Base-by-base conservation (phyloP, 2,888 invertebrate species). In the Ormyrus pomaceus region DNA sequence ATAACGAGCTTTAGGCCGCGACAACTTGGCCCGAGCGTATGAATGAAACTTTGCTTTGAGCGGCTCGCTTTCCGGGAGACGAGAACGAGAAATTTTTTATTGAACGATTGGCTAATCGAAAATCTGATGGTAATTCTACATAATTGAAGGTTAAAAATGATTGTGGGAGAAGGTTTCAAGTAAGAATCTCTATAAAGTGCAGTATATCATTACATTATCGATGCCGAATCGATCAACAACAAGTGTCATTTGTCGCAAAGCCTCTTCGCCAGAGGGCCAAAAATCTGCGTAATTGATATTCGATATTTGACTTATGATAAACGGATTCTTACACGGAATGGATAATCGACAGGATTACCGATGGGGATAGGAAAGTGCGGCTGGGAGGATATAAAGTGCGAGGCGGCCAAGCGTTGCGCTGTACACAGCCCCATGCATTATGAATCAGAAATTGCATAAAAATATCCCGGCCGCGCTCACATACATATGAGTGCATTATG, bases 401-500 rank as follows among this genome's bases (percentile, higher is more conserved):
- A 46, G 61, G 51, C 0, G 53, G 8, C 4, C 10, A 46, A 8
- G 3, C 50, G n/a, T 51, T 61, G 10, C 9, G 58, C 45, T 4
- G 6, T 65, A 51, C 10, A 55, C 10, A 50, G 46, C 72, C 72
- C 78, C 74, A 85, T 86, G 85, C 84, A 87, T 87, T 87, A 88
- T 86, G 87, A 86, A 87, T 87, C 83, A 83, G 84, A 86, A 86
- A 86, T 87, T 83, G 79, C 83, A 86, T 87, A 86, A 85, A 85
- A 86, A 87, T 87, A 85, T 84, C 82, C 81, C 46, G 51, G 8
- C 58, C 19, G 55, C 2, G 34, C 82, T 83, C 85, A 85, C 86
- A 86, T 87, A 87, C 85, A 87, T 86, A 87, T 83, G 85, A 86
- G 86, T 86, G 84, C 83, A 88, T 87, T 87, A 86, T 77, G 84